Evolutionary conservation across 2,797 vertebrate genomes (phyloP), one percentile per base, ranked within the genome.

Genomic region (Sebastes aleutianus): DNA sequence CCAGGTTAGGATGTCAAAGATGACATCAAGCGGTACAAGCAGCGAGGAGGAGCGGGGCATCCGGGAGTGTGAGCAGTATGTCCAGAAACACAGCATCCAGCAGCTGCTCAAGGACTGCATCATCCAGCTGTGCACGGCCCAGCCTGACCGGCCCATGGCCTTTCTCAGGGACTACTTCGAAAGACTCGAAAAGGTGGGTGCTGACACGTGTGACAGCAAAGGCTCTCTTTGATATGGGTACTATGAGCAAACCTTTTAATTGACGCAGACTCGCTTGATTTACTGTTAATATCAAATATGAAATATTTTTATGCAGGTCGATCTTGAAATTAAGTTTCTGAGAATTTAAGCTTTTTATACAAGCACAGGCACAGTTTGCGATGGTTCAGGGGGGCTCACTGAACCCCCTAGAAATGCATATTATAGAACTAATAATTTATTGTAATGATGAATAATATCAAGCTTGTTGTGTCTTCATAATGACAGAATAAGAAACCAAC

Each of bases 11-110:
- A n/a, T n/a, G n/a, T n/a, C 62, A 76, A 82, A 43, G 70, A 97
- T 97, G 94, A 94, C 96, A 64, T 96, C 96, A n/a, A 94, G 95
- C 90, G 91, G 95, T 69, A 88, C 92, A 56, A 92, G 94, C 93
- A 95, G 95, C 0, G 97, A 98, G 85, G 97, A 97, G 88, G 97
- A 98, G 85, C 94, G 95, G 64, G 97, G 96, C 82, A 96, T 98
- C 74, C 93, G 95, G 39, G 97, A 98, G 13, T 98, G 97, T 57
- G 97, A 98, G 76, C 95, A 95, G 26, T 98, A 98, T 0, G 97
- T 98, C 80, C 97, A 98, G 90, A 97, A 97, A 84, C 97, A 98
- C 94, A 97, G 96, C 91, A 97, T 98, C 85, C 97, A 98, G 92
- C 96, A 97, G 1, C 95, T 98, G 74, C 95, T 98, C 74, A 98